Evolutionary conservation across 1,140 invertebrate genomes (phyloP), one percentile per base, ranked within the genome.

Genomic region (Caenorhabditis tropicalis): DNA sequence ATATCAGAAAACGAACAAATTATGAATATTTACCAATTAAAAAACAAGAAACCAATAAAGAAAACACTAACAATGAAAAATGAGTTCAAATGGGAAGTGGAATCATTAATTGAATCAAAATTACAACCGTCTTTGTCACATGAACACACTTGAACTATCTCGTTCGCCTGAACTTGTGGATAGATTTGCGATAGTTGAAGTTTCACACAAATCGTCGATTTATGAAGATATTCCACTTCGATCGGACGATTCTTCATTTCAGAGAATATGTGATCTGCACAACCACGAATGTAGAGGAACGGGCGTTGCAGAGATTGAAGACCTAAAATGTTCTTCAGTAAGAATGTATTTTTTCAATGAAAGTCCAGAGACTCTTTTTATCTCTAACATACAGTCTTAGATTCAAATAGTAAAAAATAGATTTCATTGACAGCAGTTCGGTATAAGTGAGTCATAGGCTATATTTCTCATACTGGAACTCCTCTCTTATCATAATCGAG

Each of bases 81-180:
- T 12, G 65, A 74, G 29, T 74, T 74, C 9, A 33, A 19, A 9
- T 21, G 33, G 3, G 65, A 43, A 15, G 65, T 74, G 4, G 65
- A 74, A 43, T 74, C 65, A 10, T 74, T 74, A n/a, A 65, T 48
- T n/a, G 82, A 46, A 15, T 74, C 36, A 46, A 70, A 82, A 80
- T 85, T 85, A 49, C 84, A 85, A 49, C 84, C 84, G 81, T 82
- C 43, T 27, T 74, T 65, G 31, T 82, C 81, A 79, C 84, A 85
- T 5, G 84, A 85, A 29, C 84, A 85, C 16, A 85, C 84, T 80
- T 85, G 81, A 27, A 85, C 84, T 16, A 82, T 43, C 27, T 85
- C 84, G 33, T 85, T 82, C 9, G 74, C 46, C 19, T 48, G 46
- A 48, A 85, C 84, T 33, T 85, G 81, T 33, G 84, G 84, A 53